These are phyloP conservation scores for Calliopsis andreniformis DNA, from an alignment of 1,140 invertebrate genomes.

Conservation along the genomic window DNA sequence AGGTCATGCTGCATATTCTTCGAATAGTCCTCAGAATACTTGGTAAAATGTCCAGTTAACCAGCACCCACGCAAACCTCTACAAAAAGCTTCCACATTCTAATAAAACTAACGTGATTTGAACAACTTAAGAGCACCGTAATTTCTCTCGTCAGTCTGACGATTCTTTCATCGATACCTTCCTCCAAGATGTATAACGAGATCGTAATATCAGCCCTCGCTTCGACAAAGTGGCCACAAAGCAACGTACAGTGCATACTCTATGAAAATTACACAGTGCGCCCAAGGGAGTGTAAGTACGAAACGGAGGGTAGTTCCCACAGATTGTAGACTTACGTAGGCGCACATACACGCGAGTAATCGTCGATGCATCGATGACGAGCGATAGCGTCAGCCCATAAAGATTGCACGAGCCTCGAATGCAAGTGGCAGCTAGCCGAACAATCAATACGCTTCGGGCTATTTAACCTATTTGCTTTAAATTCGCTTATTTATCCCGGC, in stretches of 20 bases:
- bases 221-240: not conserved
- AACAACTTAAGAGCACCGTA: too few relatives aligned
- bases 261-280: not conserved
- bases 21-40: too few relatives aligned
- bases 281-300: not conserved
- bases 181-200: not conserved
- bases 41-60: too few relatives aligned
- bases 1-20: too few relatives aligned
- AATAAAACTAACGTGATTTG: too few relatives aligned
- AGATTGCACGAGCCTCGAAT: slow-evolving; percentile 8
- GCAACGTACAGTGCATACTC: not conserved
- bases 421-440: not conserved
- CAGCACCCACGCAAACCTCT: too few relatives aligned
- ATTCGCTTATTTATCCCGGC: slow-evolving; percentile 39
- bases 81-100: too few relatives aligned
- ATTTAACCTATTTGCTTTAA: slow-evolving; percentile 45
- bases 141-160: not conserved
- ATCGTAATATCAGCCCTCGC: not conserved
- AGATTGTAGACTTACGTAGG: not conserved
- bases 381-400: slow-evolving; percentile 2
- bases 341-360: not conserved
- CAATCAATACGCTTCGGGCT: slow-evolving; percentile 24
- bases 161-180: not conserved
- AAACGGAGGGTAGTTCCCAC: not conserved
- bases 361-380: not conserved